Percentiles rank a stretch among this genome's conserved stretches.
phyloP scores from a whole-genome alignment of 2,888 invertebrate genomes.

The Dysmachus trigonus region DNA sequence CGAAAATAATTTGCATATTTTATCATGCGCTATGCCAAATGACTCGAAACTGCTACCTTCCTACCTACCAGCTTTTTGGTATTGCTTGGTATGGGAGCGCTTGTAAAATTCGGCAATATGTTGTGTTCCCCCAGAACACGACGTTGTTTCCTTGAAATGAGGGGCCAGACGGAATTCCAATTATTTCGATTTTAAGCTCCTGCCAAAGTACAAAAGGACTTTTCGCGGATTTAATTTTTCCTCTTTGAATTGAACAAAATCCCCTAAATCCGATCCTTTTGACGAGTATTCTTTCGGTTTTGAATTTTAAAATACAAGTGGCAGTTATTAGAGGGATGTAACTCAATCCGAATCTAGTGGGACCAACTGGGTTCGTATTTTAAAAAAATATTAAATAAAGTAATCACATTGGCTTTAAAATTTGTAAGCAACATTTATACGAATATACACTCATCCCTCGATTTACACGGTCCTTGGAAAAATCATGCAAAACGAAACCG shows the following conservation, averaged over 20 bases:
- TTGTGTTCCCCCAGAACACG: neutral
- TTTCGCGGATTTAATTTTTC: conserved; percentile 34
- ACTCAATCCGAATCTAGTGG: neutral
- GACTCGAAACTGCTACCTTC: neutral
- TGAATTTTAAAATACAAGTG: conserved; percentile 25
- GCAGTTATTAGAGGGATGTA: neutral
- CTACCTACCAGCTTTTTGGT: neutral
- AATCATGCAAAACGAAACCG: too few species aligned
- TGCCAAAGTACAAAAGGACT: conserved; percentile 37
- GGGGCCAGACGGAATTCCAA: conserved; percentile 34
- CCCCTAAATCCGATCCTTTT: conserved; percentile 41
- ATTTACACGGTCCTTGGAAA: too few species aligned
- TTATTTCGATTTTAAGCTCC: conserved; percentile 44
- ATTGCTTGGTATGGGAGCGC: neutral
- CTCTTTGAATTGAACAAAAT: conserved; percentile 14
- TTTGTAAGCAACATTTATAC: neutral
- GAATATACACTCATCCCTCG: too few species aligned
- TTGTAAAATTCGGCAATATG: conserved; percentile 11
- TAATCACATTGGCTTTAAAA: neutral
- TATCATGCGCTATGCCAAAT: conserved; percentile 17
- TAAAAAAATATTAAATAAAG: neutral
- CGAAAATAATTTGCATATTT: conserved; percentile 44
- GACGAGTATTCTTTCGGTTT: conserved; percentile 2
- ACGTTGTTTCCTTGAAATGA: conserved; percentile 2
- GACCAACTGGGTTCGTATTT: neutral